phyloP scores from a whole-genome alignment of 2,888 invertebrate species.

The Pachycephus smyrnensis region DNA sequence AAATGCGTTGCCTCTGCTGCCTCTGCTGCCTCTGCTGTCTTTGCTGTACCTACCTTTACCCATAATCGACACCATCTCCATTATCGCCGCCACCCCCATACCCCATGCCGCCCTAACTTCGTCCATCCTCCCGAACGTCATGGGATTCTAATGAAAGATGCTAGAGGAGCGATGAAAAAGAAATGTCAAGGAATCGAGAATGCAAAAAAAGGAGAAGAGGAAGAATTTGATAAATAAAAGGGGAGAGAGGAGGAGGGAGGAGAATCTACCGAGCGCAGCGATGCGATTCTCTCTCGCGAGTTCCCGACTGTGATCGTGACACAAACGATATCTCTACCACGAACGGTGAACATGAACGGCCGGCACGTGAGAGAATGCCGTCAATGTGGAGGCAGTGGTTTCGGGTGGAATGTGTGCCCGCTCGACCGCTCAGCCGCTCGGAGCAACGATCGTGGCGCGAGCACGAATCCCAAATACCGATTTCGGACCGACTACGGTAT shows the following conservation, averaged over 20 bases:
- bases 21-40: too few species aligned
- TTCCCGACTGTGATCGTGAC: constrained; percentile 33
- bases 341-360: constrained; percentile 26
- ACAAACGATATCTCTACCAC: constrained; percentile 31
- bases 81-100: background rate
- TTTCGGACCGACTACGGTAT: constrained; percentile 33
- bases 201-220: background rate
- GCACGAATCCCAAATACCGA: constrained; percentile 42
- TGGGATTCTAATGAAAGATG: too few species aligned
- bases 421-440: background rate
- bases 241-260: too few species aligned
- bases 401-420: constrained; percentile 23
- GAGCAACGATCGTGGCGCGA: constrained; percentile 2
- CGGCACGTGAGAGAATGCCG: constrained; percentile 65
- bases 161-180: too few species aligned
- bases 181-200: too few species aligned
- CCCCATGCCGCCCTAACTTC: constrained; percentile 9
- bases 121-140: too few species aligned
- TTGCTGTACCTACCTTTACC: constrained; percentile 17
- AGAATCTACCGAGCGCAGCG: too few species aligned
- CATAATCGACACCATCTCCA: background rate
- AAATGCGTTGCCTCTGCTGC: constrained; percentile 17
- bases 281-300: too few species aligned
- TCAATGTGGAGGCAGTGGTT: constrained; percentile 48
- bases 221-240: background rate